Base-by-base conservation (phyloP, 2,797 vertebrate species). In the Potorous gilbertii region DNA sequence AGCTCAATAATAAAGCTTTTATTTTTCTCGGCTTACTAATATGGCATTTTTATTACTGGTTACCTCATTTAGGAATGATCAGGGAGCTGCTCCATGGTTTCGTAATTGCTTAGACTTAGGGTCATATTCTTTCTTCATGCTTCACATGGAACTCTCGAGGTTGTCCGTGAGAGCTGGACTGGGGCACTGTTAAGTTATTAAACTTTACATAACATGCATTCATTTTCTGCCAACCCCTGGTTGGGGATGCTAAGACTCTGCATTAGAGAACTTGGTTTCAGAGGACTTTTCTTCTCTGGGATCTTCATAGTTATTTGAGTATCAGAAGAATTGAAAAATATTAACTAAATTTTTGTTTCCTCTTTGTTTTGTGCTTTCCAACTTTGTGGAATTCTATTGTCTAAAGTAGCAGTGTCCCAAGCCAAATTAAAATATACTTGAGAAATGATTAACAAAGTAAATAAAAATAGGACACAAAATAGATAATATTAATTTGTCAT, bases 1-100 rank as follows among this genome's bases (percentile, higher is more conserved):
- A 90, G 54, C 52, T 90, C 28, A 50, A 40, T 90, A 62, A 1
- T 52, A 93, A 55, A 92, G 56, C 28, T 55, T 94, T 54, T 50
- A 4, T 46, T 95, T 95, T 96, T 95, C 62, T 90, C 55, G 54
- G 59, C 62, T 95, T 95, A 92, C 74, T 96, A 95, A 92, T 28
- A 27, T 89, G 54, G 14, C 56, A 90, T 93, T 95, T 94, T 55
- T 66, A 91, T 93, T 31, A 54, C 57, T 87, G 94, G 0, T 55
- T 66, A 90, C 54, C 18, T 94, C 52, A 93, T 56, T 97, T 59
- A 66, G 24, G n/a, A 94, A 93, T 57, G 91, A 24, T 56, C 40
- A 54, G 56, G 18, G 91, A 94, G 52, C 91, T 81, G 18, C 74
- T 62, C 3, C 56, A 11, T 92, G 94, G 55, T 24, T 96, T 96